A percentile compares a stretch with the other conserved stretches of the same genome.
Conservation (phyloP, 2,797 vertebrate genomes). For the Peromyscus melanophrys region DNA sequence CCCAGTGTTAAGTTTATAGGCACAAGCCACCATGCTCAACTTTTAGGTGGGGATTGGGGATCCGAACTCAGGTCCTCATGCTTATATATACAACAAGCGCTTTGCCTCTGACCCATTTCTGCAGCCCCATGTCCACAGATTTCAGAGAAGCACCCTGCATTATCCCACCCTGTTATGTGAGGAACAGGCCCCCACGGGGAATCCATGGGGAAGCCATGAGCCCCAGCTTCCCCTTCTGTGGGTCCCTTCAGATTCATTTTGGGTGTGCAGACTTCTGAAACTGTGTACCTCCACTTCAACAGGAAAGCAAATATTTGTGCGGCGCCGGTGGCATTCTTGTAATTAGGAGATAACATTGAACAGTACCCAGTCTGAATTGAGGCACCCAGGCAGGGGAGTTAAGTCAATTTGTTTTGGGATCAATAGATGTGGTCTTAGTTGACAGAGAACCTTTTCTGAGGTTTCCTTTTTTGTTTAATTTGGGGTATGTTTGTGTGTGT, state of each 20-base stretch:
- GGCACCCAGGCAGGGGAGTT: slow-evolving; percentile 6
- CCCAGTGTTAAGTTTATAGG: neutral
- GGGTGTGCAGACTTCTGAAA: slow-evolving; percentile 64
- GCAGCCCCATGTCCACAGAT: neutral
- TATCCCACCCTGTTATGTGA: slow-evolving; percentile 66
- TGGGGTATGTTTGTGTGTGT: neutral
- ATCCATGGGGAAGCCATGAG: slow-evolving; percentile 55
- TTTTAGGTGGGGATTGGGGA: neutral
- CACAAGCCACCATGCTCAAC: neutral
- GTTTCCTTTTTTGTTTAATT: neutral
- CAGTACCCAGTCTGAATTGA: slow-evolving; percentile 74
- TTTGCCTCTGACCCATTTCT: neutral
- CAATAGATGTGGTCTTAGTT: neutral
- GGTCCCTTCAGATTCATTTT: slow-evolving; percentile 74
- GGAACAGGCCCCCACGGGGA: neutral
- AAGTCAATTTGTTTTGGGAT: slow-evolving; percentile 66
- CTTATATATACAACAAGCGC: neutral
- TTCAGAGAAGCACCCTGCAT: slow-evolving; percentile 71
- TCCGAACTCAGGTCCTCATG: neutral
- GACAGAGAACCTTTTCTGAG: neutral
- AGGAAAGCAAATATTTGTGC: slow-evolving; percentile 87
- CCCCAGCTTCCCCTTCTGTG: slow-evolving; percentile 70
- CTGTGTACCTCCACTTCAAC: slow-evolving; percentile 78
- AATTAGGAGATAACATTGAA: slow-evolving; percentile 82
- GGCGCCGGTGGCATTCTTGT: slow-evolving; percentile 77